phyloP scores from a whole-genome alignment of 2,888 invertebrate genomes.

The Phalera bucephala region DNA sequence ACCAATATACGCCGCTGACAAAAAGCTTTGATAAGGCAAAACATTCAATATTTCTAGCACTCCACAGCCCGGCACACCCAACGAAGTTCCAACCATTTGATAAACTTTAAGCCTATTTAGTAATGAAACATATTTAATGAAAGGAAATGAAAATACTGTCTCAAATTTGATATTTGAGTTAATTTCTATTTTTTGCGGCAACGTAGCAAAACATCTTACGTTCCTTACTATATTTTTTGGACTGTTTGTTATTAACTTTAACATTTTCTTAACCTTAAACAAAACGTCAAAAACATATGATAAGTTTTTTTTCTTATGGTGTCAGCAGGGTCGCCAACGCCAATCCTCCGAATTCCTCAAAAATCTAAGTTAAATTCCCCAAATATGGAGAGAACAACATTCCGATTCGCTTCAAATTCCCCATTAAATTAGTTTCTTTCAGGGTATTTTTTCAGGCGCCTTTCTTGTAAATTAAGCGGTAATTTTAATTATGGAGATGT shows the following conservation, averaged over 20 bases:
- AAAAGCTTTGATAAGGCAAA: conserved; percentile 47
- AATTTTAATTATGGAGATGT: no score
- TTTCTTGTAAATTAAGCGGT: no score
- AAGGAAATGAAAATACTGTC: conserved; percentile 65
- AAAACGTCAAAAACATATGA: no score
- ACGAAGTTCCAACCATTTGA: conserved; percentile 63
- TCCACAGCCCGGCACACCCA: conserved; percentile 64
- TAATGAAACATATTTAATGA: conserved; percentile 68
- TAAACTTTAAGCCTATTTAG: conserved; percentile 81
- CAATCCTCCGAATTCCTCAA: no score
- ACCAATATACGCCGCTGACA: conserved; percentile 64
- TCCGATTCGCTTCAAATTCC: no score
- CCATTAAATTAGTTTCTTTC: no score
- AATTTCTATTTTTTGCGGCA: conserved; percentile 3
- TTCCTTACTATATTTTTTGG: background rate
- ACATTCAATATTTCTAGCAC: conserved; percentile 60
- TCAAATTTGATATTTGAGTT: conserved; percentile 42
- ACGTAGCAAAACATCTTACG: conserved; percentile 13
- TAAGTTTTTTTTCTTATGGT: no score
- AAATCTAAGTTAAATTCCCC: no score
- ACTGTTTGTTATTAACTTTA: background rate
- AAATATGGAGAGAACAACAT: no score
- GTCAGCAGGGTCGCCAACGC: no score
- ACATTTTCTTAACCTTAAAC: no score
- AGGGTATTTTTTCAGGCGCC: no score